A percentile compares a stretch with the other conserved stretches of the same genome.
Evolutionary conservation across 2,113 vertebrate genomes (phyloP).

Genomic region (Anolis sagrei): DNA sequence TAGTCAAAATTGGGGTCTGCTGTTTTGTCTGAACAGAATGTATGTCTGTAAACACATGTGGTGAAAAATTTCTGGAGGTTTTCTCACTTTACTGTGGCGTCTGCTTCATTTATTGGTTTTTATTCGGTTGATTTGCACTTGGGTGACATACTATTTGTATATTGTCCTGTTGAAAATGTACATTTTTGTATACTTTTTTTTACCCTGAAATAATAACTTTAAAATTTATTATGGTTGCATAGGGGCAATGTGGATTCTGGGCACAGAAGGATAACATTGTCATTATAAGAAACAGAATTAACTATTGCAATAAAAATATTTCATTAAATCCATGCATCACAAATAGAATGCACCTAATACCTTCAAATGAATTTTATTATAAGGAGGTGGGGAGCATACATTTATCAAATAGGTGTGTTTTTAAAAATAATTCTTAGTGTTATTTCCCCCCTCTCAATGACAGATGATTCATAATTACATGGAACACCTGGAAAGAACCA

Average conservation of each 20-base stretch:
- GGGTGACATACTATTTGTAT: conserved; percentile 10
- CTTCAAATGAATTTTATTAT: conserved; percentile 8
- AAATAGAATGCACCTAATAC: not conserved
- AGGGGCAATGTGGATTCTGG: not conserved
- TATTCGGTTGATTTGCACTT: conserved; percentile 5
- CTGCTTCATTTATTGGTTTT: not conserved
- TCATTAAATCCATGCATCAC: not conserved
- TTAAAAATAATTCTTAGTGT: conserved; percentile 34
- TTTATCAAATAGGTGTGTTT: not conserved
- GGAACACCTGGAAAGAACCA: conserved; percentile 97
- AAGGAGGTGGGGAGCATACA: not conserved
- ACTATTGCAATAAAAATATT: not conserved
- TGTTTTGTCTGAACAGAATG: not conserved
- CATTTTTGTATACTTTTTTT: not conserved
- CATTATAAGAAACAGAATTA: not conserved
- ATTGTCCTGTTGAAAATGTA: not conserved
- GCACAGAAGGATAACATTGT: not conserved
- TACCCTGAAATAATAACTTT: not conserved
- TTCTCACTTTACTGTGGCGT: conserved; percentile 21
- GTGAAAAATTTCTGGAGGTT: not conserved
- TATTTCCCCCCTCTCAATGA: conserved; percentile 65
- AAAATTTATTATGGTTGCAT: not conserved
- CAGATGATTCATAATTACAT: conserved; percentile 99
- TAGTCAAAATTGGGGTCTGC: not conserved
- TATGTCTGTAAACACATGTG: not conserved